Evolutionary conservation across 1,140 invertebrate species (phyloP).

Genomic region (Xylocopa sonorina): DNA sequence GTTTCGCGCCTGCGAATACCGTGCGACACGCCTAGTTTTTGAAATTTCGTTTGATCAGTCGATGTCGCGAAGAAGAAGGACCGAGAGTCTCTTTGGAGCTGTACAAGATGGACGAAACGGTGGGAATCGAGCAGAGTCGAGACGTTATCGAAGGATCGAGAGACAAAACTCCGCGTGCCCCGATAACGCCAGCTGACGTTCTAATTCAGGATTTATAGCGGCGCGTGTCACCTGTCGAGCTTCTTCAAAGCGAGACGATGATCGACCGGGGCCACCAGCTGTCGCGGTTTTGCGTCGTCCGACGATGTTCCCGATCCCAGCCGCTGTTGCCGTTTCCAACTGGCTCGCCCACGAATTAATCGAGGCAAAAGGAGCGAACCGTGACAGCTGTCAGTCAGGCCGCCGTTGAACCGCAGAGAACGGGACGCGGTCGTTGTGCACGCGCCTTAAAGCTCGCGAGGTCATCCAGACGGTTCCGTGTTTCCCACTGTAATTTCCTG

Average conservation of each 20-base stretch:
- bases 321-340: not conserved
- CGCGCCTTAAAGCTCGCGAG: not conserved
- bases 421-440: constrained; percentile 10
- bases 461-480: not conserved
- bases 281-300: constrained; percentile 38
- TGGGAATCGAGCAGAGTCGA: no score
- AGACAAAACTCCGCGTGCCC: not conserved
- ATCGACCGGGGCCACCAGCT: constrained; percentile 48
- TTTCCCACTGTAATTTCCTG: constrained; percentile 18
- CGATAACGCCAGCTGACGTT: constrained; percentile 43
- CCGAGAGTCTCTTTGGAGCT: no score
- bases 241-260: constrained; percentile 14
- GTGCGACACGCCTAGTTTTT: not conserved
- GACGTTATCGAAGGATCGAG: no score
- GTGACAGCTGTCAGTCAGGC: constrained; percentile 62
- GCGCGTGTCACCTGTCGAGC: constrained; percentile 57
- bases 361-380: not conserved
- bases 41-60: no score
- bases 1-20: not conserved
- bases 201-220: constrained; percentile 60
- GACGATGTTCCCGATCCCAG: not conserved
- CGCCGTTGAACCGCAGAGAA: constrained; percentile 21
- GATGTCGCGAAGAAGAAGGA: no score
- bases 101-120: no score
- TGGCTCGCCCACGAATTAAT: constrained; percentile 6